Conservation (phyloP, 2,797 vertebrate genomes). For the Oophaga sylvatica region DNA sequence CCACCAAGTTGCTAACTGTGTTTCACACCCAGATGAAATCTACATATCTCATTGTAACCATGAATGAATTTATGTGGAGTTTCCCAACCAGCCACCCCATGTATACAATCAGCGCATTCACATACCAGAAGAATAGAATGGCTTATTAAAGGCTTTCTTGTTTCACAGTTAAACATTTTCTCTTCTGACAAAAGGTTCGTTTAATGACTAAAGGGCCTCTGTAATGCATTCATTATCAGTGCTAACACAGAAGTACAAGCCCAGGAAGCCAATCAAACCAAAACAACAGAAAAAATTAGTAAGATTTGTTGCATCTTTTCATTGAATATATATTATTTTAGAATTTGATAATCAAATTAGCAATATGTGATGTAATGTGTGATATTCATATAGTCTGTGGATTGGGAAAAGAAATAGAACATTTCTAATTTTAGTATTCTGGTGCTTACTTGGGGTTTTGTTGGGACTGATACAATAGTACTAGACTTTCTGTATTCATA, state of each 20-base stretch:
- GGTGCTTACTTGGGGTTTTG: not conserved
- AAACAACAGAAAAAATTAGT: conserved; percentile 13
- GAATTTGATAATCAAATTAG: not conserved
- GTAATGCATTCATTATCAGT: conserved; percentile 56
- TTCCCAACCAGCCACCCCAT: conserved; percentile 53
- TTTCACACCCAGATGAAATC: conserved; percentile 56
- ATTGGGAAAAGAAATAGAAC: not conserved
- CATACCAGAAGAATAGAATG: conserved; percentile 58
- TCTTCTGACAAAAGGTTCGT: conserved; percentile 58
- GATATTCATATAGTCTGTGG: too few relatives aligned
- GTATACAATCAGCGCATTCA: conserved; percentile 61
- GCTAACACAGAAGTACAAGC: conserved; percentile 39
- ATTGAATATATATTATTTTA: not conserved
- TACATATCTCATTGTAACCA: conserved; percentile 58
- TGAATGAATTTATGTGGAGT: conserved; percentile 53
- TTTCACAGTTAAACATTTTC: conserved; percentile 61
- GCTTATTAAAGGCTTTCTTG: conserved; percentile 60
- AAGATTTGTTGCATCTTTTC: conserved; percentile 6
- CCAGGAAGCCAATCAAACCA: conserved; percentile 30
- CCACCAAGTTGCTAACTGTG: conserved; percentile 41
- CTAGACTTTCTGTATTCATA: not conserved
- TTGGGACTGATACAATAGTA: not conserved
- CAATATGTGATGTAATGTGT: not conserved
- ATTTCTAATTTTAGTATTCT: not conserved
- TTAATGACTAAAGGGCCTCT: conserved; percentile 54